phyloP scores from a whole-genome alignment of 2,113 vertebrate genomes.

The Myiozetetes cayanensis region DNA sequence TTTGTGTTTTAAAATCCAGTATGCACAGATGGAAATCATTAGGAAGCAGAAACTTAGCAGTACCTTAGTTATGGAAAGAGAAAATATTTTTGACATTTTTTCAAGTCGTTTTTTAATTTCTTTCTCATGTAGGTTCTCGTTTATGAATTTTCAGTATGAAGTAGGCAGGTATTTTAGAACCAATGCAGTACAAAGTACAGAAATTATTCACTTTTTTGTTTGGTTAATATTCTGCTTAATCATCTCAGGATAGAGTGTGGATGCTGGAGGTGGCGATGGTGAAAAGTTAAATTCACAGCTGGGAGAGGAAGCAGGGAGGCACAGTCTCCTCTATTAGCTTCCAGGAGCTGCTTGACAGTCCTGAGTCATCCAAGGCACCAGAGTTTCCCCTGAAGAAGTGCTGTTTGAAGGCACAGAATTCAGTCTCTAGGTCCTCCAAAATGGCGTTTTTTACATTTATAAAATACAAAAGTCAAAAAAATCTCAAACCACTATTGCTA shows the following conservation, averaged over 20 bases:
- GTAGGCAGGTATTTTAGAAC: background rate
- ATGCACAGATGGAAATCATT: background rate
- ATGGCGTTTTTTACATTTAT: background rate
- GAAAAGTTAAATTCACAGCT: background rate
- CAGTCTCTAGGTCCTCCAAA: background rate
- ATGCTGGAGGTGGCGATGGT: background rate
- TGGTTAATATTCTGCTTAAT: background rate
- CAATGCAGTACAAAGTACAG: background rate
- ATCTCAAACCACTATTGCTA: rapidly evolving
- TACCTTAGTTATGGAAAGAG: background rate
- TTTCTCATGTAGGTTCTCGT: background rate
- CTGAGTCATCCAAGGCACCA: background rate
- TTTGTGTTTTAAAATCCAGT: background rate
- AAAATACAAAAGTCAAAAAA: background rate
- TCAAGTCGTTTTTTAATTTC: background rate
- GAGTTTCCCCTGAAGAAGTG: background rate
- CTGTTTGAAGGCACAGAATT: background rate
- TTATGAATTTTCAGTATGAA: background rate
- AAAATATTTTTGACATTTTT: background rate
- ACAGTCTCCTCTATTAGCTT: background rate
- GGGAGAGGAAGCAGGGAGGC: background rate
- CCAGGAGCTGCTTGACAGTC: background rate
- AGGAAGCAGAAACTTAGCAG: background rate
- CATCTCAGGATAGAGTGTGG: background rate
- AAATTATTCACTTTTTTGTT: background rate